Base-by-base conservation (phyloP, 1,140 invertebrate species). In the Drosophila pseudoobscura region DNA sequence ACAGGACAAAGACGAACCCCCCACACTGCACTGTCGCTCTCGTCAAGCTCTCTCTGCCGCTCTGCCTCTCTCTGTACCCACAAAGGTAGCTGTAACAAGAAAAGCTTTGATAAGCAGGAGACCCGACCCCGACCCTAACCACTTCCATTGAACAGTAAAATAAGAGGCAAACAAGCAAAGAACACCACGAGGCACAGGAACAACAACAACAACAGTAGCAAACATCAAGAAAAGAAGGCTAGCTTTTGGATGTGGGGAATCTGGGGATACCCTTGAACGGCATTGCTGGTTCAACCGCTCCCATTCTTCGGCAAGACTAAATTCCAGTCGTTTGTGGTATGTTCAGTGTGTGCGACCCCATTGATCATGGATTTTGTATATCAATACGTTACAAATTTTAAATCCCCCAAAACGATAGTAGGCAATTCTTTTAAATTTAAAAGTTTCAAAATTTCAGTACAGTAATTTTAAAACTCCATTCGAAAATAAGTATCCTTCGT, bases 91-190 rank as follows among this genome's bases (percentile, higher is more conserved):
- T 64, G 68, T 51, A 74, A 75, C 60, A 82, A 58, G 43, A 45
- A 82, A 82, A 82, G 79, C 79, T 70, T 66, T 82, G 79, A 78
- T 82, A 82, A 82, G 69, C 78, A 62, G 46, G 46, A 55, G 46
- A 31, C 31, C 31, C 31, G 26, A 13, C 8, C 29, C 29, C 29
- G 7, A 31, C 35, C 11, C 11, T 41, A 80, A 69, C 43, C 60
- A 53, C 60, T 51, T 53, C 26, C 64, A 66, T 45, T 66, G 58
- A 63, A 66, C 64, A 44, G 26, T 46, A 60, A 60, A 59, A 60
- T 54, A 54, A 41, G 35, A 63, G 44, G 44, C 29, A 59, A 66
- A 49, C 24, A 26, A 26, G 24, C 5, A 26, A 5, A 26, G 24
- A 26, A 26, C 24, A 26, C 24, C 24, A 26, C 5, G 4, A 26